Percentiles rank a stretch among this genome's conserved stretches.
These are phyloP conservation scores for Hydropsyche tenuis DNA, from an alignment of 1,140 invertebrate genomes.

Conservation along the genomic window DNA sequence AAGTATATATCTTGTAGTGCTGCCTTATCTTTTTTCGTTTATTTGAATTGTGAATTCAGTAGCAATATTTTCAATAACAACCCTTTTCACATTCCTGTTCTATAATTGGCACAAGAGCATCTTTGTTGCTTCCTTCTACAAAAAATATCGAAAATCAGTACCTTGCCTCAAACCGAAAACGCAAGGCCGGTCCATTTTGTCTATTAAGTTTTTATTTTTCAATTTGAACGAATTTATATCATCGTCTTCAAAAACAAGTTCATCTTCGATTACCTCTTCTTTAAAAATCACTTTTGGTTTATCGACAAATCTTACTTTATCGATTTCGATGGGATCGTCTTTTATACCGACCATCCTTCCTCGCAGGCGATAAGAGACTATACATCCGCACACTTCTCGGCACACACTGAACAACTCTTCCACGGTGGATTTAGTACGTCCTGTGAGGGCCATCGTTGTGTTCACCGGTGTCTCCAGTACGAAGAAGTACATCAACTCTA, in stretches of 20 bases:
- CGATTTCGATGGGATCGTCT: conserved; percentile 6
- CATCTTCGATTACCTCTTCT: too few species aligned
- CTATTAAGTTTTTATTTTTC: not conserved
- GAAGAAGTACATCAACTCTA: conserved; percentile 8
- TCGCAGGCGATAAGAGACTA: not conserved
- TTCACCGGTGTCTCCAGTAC: conserved; percentile 1
- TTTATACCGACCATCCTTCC: not conserved
- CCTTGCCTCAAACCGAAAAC: not conserved
- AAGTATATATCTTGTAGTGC: too few species aligned
- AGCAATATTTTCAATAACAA: too few species aligned
- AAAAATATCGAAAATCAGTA: conserved; percentile 1
- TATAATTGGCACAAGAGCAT: not conserved
- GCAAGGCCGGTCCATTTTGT: not conserved
- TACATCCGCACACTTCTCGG: conserved; percentile 11
- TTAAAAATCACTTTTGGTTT: not conserved
- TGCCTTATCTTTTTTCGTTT: too few species aligned
- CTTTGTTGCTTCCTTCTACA: not conserved
- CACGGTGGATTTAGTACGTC: not conserved
- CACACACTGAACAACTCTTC: conserved; percentile 7
- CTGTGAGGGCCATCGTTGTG: not conserved
- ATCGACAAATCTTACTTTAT: not conserved
- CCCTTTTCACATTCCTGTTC: not conserved
- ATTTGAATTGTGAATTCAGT: too few species aligned
- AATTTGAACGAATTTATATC: too few species aligned
- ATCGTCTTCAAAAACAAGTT: too few species aligned